These are phyloP conservation scores for Drosophila lacertosa DNA, from an alignment of 1,140 invertebrate genomes.

Conservation along the genomic window DNA sequence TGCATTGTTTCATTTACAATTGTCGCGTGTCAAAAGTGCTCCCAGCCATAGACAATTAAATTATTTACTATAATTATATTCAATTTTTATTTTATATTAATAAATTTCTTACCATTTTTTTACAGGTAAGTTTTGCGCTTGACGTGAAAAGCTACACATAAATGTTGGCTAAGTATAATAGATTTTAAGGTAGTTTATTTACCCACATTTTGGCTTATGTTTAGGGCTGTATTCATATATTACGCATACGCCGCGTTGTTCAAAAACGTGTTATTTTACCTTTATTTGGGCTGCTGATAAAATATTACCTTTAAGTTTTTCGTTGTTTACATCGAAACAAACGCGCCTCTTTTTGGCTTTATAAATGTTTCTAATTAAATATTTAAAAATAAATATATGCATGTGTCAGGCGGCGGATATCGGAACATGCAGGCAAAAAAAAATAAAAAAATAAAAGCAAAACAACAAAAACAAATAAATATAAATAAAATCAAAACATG, in stretches of 20 bases:
- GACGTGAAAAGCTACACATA: background rate
- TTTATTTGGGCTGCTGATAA: background rate
- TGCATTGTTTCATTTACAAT: slow-evolving; percentile 22
- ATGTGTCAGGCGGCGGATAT: slow-evolving; percentile 49
- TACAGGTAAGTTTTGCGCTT: slow-evolving; percentile 41
- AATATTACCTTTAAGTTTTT: background rate
- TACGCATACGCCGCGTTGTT: slow-evolving; percentile 30
- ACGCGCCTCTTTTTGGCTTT: slow-evolving; percentile 3
- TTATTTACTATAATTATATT: background rate
- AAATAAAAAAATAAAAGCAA: background rate
- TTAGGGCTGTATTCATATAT: slow-evolving; percentile 5
- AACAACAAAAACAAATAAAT: slow-evolving; percentile 29
- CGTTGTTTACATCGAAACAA: background rate
- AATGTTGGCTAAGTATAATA: slow-evolving; percentile 34
- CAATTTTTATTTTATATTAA: slow-evolving; percentile 12
- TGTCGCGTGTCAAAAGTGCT: slow-evolving; percentile 50
- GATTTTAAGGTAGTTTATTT: background rate
- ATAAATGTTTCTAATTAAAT: slow-evolving; percentile 52
- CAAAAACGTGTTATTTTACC: slow-evolving; percentile 5
- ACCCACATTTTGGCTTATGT: background rate
- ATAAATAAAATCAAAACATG: slow-evolving; percentile 49
- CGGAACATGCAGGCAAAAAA: slow-evolving; percentile 16
- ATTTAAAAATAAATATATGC: slow-evolving; percentile 49
- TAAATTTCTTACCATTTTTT: slow-evolving; percentile 16
- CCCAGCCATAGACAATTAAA: background rate